Evolutionary conservation across 2,797 vertebrate species (phyloP).

Genomic region (Falco columbarius): DNA sequence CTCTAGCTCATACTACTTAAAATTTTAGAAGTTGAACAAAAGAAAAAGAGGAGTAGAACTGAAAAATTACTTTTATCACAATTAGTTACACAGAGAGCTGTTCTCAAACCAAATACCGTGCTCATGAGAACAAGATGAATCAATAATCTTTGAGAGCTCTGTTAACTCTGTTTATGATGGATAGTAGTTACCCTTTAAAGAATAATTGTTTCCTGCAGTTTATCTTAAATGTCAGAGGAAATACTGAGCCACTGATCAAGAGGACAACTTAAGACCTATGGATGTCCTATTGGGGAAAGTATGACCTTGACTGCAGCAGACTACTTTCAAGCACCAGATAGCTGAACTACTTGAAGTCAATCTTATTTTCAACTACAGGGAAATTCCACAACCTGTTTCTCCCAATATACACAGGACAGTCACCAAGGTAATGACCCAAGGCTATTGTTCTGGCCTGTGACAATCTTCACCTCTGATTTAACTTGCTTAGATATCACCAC

Average conservation of each 20-base stretch:
- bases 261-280: neutral
- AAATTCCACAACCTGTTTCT: neutral
- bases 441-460: neutral
- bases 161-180: neutral
- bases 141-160: neutral
- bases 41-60: neutral
- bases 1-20: neutral
- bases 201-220: neutral
- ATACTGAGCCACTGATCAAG: neutral
- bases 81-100: neutral
- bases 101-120: neutral
- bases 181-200: neutral
- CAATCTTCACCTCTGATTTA: neutral
- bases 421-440: neutral
- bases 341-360: neutral
- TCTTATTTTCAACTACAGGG: neutral
- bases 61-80: neutral
- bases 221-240: neutral
- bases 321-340: neutral
- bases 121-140: neutral
- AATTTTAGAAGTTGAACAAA: neutral
- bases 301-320: neutral
- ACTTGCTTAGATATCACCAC: neutral
- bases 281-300: neutral
- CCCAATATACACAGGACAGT: neutral